phyloP scores from a whole-genome alignment of 2,888 invertebrate species.

The Lasioglossum figueresi region DNA sequence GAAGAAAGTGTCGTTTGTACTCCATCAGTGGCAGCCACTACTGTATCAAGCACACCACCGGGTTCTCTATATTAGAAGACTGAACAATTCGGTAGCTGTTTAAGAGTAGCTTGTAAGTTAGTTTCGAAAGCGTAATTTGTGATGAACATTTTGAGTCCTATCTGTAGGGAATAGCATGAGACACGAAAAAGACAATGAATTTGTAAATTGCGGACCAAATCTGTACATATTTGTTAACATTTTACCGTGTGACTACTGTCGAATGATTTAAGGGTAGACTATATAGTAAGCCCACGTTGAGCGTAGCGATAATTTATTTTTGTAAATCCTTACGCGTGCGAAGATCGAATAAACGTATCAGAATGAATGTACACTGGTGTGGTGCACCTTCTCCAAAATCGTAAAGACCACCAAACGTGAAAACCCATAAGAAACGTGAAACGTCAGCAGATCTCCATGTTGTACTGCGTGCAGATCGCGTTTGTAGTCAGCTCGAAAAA shows the following conservation, averaged over 20 bases:
- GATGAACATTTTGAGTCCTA: background rate
- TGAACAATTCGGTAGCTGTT: constrained; percentile 35
- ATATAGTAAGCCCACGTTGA: too few species aligned
- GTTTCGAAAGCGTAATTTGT: background rate
- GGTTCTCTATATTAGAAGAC: constrained; percentile 70
- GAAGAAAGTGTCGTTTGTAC: constrained; percentile 71
- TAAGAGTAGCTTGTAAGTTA: background rate
- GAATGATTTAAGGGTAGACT: background rate
- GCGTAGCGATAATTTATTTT: constrained; percentile 44
- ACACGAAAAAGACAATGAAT: background rate
- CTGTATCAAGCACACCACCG: constrained; percentile 72
- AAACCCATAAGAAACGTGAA: constrained; percentile 24
- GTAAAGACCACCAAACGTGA: constrained; percentile 4
- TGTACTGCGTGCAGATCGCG: constrained; percentile 73
- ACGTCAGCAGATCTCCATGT: constrained; percentile 62
- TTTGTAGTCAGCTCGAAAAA: constrained; percentile 70
- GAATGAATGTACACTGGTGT: constrained; percentile 23
- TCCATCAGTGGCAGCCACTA: constrained; percentile 63
- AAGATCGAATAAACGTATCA: constrained; percentile 23
- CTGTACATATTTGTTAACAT: constrained; percentile 6
- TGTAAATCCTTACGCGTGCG: constrained; percentile 9
- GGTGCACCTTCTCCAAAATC: constrained; percentile 16
- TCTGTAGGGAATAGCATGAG: background rate
- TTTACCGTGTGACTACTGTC: background rate
- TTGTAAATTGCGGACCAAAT: background rate